Evolutionary conservation across 2,113 vertebrate species (phyloP).

Genomic region (Nematolebias whitei): DNA sequence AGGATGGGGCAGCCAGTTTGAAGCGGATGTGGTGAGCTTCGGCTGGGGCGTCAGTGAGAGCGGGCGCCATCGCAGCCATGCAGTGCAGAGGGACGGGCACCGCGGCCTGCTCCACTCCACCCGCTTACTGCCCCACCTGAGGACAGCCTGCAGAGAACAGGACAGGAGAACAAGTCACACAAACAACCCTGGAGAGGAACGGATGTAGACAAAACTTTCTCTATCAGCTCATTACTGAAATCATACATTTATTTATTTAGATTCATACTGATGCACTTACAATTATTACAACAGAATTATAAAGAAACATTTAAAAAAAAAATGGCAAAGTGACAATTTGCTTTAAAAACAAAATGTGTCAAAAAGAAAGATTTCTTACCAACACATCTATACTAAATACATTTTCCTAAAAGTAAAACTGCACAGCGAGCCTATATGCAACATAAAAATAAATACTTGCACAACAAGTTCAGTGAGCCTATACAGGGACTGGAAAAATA

Average conservation of each 20-base stretch:
- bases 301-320: neutral
- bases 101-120: constrained; percentile 90
- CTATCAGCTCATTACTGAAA: neutral
- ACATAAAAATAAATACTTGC: constrained; percentile 26
- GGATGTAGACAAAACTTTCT: neutral
- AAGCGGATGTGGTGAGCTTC: constrained; percentile 99
- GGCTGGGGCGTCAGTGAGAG: constrained; percentile 99
- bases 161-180: neutral
- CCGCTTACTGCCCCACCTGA: constrained; percentile 88
- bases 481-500: constrained; percentile 55
- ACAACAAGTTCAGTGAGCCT: constrained; percentile 47
- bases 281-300: neutral
- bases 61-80: constrained; percentile 99
- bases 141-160: constrained; percentile 83
- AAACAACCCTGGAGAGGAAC: neutral
- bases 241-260: neutral
- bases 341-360: neutral
- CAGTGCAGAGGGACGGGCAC: constrained; percentile 94
- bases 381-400: neutral
- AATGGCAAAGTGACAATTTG: neutral
- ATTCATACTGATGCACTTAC: neutral
- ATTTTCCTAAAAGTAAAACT: neutral
- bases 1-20: constrained; percentile 98
- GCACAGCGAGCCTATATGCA: neutral
- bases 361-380: neutral